These are phyloP conservation scores for Minunthozetes semirufus DNA, from an alignment of 2,888 invertebrate species.

Conservation along the genomic window DNA sequence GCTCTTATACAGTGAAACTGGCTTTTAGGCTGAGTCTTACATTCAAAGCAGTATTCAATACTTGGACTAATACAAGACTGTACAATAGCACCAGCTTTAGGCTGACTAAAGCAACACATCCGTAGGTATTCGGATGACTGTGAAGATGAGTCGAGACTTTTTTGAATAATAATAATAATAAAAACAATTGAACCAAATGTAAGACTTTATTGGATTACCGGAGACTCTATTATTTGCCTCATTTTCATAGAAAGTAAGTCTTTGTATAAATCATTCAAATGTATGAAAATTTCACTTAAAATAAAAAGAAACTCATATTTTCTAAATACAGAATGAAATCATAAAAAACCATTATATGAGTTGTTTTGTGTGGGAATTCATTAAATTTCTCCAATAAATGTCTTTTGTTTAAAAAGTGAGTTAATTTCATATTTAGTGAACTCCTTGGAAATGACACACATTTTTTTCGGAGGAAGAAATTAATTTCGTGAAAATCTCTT, in stretches of 20 bases:
- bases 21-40: constrained; percentile 8
- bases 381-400: background rate
- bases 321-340: too few species aligned
- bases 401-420: background rate
- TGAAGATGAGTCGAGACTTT: background rate
- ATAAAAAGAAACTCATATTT: too few species aligned
- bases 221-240: constrained; percentile 10
- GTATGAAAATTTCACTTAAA: too few species aligned
- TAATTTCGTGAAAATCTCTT: background rate
- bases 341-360: too few species aligned
- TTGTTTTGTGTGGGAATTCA: too few species aligned
- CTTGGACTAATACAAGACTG: background rate
- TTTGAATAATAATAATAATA: constrained; percentile 19
- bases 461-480: background rate
- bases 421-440: background rate
- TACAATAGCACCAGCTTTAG: constrained; percentile 15
- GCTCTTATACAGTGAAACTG: constrained; percentile 1
- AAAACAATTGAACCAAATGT: constrained; percentile 18
- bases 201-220: constrained; percentile 20
- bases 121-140: background rate
- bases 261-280: too few species aligned
- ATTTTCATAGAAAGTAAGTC: constrained; percentile 8
- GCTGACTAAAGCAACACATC: background rate
- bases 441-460: background rate
- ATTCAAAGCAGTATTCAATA: background rate